Conservation (phyloP, 1,140 invertebrate species). For the Trichoplusia ni region DNA sequence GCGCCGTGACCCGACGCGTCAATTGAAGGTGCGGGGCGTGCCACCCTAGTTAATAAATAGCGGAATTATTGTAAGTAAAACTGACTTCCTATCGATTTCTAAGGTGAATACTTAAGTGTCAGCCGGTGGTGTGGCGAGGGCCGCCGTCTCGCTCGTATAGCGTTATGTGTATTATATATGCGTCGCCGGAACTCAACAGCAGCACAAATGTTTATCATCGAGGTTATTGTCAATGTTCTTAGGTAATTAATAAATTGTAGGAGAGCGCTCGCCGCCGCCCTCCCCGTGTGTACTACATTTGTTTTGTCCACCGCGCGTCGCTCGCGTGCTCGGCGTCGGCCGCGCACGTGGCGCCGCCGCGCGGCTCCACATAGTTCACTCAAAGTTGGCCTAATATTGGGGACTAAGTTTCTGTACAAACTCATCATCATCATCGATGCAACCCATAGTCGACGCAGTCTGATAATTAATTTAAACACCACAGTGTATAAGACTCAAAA, state of each 20-base stretch:
- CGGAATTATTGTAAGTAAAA: constrained; percentile 74
- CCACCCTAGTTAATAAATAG: constrained; percentile 72
- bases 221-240: constrained; percentile 61
- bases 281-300: not conserved
- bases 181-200: constrained; percentile 31
- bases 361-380: constrained; percentile 16
- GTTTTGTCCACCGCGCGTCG: constrained; percentile 5
- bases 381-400: constrained; percentile 48
- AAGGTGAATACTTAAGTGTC: constrained; percentile 61
- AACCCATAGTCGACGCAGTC: constrained; percentile 27
- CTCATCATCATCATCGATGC: constrained; percentile 28
- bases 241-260: constrained; percentile 64
- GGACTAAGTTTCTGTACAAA: constrained; percentile 35
- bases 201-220: constrained; percentile 58
- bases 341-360: not conserved
- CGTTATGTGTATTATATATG: constrained; percentile 48
- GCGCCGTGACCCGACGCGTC: constrained; percentile 30
- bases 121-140: constrained; percentile 39
- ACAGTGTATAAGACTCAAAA: constrained; percentile 28
- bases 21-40: constrained; percentile 37
- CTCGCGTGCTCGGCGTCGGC: not conserved
- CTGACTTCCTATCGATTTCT: constrained; percentile 78
- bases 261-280: constrained; percentile 43
- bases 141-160: constrained; percentile 33
- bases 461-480: constrained; percentile 37